Conservation (phyloP, 2,113 vertebrate genomes). For the Numenius arquata region DNA sequence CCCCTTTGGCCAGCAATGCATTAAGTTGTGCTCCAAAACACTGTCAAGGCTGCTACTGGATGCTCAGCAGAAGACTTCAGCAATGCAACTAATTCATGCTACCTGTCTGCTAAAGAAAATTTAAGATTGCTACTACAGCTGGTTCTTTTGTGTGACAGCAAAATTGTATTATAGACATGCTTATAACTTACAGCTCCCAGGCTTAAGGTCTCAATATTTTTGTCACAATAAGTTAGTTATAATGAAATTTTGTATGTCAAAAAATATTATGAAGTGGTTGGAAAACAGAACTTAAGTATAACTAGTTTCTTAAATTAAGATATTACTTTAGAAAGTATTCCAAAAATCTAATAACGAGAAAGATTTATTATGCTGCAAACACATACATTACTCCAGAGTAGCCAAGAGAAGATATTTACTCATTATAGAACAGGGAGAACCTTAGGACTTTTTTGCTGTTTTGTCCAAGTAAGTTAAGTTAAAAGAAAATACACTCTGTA, state of each 20-base stretch:
- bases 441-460: neutral
- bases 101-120: neutral
- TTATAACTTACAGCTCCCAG: neutral
- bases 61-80: conserved; percentile 7
- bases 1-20: neutral
- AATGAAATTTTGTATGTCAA: neutral
- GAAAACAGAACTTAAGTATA: neutral
- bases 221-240: neutral
- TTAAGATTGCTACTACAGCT: neutral
- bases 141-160: neutral
- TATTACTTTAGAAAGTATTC: neutral
- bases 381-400: neutral
- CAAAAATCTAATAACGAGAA: neutral
- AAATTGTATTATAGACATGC: neutral
- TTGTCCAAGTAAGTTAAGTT: neutral
- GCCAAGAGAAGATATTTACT: neutral
- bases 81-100: neutral
- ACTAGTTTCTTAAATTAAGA: neutral
- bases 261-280: neutral
- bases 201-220: neutral
- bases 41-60: conserved; percentile 31
- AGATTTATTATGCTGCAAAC: neutral
- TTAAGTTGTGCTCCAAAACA: neutral
- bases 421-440: neutral
- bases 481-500: neutral